These are phyloP conservation scores for Manis crassicaudata DNA, from an alignment of 2,797 vertebrate genomes.

Conservation along the genomic window DNA sequence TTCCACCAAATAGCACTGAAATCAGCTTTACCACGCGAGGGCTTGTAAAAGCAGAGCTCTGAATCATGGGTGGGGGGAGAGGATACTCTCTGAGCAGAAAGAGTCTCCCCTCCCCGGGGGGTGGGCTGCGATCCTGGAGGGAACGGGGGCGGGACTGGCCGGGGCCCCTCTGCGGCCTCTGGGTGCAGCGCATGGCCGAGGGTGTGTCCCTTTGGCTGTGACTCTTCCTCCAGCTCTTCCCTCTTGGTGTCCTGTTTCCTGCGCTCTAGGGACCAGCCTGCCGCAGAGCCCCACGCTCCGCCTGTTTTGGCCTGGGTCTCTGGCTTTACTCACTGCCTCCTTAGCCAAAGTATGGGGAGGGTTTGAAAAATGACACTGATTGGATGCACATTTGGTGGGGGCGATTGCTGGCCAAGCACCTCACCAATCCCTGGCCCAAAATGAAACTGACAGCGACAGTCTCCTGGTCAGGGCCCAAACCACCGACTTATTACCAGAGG, in stretches of 20 bases:
- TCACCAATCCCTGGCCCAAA: constrained; percentile 33
- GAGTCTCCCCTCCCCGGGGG: not conserved
- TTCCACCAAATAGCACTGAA: not conserved
- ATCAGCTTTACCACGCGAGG: not conserved
- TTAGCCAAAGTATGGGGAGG: constrained; percentile 39
- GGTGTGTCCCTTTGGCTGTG: constrained; percentile 64
- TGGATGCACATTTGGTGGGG: constrained; percentile 53
- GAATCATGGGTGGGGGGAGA: not conserved
- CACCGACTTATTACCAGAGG: constrained; percentile 7
- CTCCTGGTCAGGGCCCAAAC: constrained; percentile 18
- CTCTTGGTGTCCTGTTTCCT: constrained; percentile 64
- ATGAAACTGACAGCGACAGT: constrained; percentile 43
- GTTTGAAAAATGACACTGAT: constrained; percentile 57
- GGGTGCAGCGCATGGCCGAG: not conserved
- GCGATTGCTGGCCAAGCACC: not conserved
- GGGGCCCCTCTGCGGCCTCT: not conserved
- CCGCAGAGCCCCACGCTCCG: not conserved
- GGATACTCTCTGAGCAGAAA: not conserved
- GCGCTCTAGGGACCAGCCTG: constrained; percentile 1
- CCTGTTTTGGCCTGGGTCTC: constrained; percentile 12
- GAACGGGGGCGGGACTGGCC: not conserved
- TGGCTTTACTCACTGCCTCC: not conserved
- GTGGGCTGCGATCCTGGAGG: not conserved
- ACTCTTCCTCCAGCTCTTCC: constrained; percentile 31
- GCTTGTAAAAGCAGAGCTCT: not conserved